phyloP scores from a whole-genome alignment of 2,797 vertebrate genomes.

The Gymnodraco acuticeps region DNA sequence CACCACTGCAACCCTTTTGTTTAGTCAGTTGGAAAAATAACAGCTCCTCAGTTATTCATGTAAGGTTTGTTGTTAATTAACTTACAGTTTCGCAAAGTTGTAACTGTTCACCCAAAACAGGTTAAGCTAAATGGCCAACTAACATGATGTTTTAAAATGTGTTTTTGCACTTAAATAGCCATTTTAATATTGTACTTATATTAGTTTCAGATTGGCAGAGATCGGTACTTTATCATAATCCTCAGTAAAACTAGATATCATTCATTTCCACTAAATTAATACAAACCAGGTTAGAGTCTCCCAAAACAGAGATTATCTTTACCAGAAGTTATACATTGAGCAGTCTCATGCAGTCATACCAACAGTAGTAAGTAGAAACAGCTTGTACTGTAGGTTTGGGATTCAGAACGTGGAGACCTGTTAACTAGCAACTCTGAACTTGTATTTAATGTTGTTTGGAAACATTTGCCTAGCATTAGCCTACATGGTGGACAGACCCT shows the following conservation, averaged over 20 bases:
- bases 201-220: conserved; percentile 17
- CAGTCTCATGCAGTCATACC: neutral
- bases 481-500: conserved; percentile 26
- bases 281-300: conserved; percentile 7
- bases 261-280: conserved; percentile 39
- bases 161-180: neutral
- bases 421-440: too few species aligned
- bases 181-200: neutral
- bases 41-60: neutral
- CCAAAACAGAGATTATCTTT: conserved; percentile 15
- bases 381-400: too few species aligned
- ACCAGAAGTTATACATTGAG: neutral
- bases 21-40: too few species aligned
- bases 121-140: neutral
- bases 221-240: conserved; percentile 29
- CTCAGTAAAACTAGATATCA: conserved; percentile 31
- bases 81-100: neutral
- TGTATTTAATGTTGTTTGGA: conserved; percentile 17
- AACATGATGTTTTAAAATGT: neutral
- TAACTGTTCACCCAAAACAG: neutral
- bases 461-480: conserved; percentile 46
- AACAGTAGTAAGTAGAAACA: too few species aligned
- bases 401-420: too few species aligned
- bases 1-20: neutral
- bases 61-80: neutral